Evolutionary conservation across 1,140 invertebrate genomes (phyloP).

Genomic region (Vanessa atalanta): DNA sequence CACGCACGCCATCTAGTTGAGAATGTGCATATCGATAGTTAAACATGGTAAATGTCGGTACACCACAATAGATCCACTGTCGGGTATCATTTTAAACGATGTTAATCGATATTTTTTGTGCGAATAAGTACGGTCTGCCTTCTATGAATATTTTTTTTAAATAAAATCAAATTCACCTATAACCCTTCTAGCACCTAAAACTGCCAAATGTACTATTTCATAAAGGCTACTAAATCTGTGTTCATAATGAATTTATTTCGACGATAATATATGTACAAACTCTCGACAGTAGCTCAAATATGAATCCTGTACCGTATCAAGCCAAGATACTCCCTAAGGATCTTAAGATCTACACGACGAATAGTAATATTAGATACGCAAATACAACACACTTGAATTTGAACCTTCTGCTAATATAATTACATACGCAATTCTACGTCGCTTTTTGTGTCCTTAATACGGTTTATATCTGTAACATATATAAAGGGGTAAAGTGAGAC

Average conservation of each 20-base stretch:
- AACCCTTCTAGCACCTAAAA: too few relatives aligned
- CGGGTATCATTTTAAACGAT: not conserved
- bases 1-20: conserved; percentile 73
- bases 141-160: too few relatives aligned
- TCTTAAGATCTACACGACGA: conserved; percentile 57
- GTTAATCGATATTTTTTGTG: not conserved
- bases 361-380: conserved; percentile 37
- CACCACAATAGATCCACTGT: conserved; percentile 22
- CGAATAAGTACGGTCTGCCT: not conserved
- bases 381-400: conserved; percentile 41
- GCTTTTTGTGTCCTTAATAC: conserved; percentile 33
- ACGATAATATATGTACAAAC: conserved; percentile 20
- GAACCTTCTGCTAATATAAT: conserved; percentile 35
- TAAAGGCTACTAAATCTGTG: not conserved
- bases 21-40: conserved; percentile 53
- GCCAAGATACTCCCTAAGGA: conserved; percentile 77
- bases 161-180: too few relatives aligned
- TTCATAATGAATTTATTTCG: conserved; percentile 17
- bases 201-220: not conserved
- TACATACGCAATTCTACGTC: conserved; percentile 42
- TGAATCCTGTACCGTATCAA: conserved; percentile 74
- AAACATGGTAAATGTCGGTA: conserved; percentile 42
- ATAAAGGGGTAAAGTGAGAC: conserved; percentile 79
- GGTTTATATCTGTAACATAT: conserved; percentile 39
- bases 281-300: conserved; percentile 68